Conservation (phyloP, 2,113 vertebrate species). For the Xenopus borealis region DNA sequence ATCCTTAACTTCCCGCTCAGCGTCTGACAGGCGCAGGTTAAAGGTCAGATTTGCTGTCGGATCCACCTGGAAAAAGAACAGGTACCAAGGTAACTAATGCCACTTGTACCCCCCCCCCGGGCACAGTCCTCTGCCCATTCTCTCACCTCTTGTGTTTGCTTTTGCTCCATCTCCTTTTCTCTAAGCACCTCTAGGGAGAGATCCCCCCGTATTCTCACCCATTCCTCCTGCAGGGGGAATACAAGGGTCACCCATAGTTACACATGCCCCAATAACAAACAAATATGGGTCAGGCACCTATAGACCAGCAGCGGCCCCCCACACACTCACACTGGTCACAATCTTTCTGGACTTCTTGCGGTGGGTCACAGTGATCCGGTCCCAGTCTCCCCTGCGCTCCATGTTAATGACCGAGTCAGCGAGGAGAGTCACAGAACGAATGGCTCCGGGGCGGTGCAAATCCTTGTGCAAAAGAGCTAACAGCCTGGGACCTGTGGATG, state of each 20-base stretch:
- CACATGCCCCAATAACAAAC: too few relatives aligned
- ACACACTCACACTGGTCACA: slow-evolving; percentile 56
- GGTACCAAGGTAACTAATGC: not conserved
- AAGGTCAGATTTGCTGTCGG: slow-evolving; percentile 77
- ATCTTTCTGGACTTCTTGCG: slow-evolving; percentile 67
- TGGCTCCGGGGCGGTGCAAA: slow-evolving; percentile 67
- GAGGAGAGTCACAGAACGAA: slow-evolving; percentile 63
- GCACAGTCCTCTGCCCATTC: not conserved
- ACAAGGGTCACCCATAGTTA: not conserved
- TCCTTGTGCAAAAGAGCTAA: slow-evolving; percentile 77
- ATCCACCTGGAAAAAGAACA: slow-evolving; percentile 57
- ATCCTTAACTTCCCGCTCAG: slow-evolving; percentile 71
- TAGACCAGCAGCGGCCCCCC: too few relatives aligned
- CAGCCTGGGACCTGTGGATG: slow-evolving; percentile 57
- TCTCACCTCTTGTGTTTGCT: not conserved
- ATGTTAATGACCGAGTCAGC: slow-evolving; percentile 65
- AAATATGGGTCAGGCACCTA: not conserved
- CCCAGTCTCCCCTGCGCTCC: slow-evolving; percentile 40
- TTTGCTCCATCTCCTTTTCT: not conserved
- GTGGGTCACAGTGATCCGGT: slow-evolving; percentile 58
- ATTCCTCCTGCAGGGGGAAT: not conserved
- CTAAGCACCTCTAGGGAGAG: too few relatives aligned
- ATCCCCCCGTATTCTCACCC: too few relatives aligned
- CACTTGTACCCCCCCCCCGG: not conserved
- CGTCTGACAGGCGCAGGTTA: slow-evolving; percentile 77